Evolutionary conservation across 1,140 invertebrate species (phyloP).

Genomic region (Zaprionus inermis): DNA sequence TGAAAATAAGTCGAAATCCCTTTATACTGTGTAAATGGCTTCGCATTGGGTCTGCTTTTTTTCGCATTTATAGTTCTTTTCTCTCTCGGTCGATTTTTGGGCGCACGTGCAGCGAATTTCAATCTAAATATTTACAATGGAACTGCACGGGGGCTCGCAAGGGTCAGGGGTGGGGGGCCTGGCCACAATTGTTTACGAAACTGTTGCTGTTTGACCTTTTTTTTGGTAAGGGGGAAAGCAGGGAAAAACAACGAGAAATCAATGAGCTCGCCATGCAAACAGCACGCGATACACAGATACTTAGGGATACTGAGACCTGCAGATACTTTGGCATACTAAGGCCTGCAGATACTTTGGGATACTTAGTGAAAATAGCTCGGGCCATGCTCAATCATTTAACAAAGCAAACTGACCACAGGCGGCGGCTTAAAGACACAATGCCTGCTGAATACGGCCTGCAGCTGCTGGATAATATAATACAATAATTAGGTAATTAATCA

Average conservation of each 20-base stretch:
- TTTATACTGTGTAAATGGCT: conserved; percentile 59
- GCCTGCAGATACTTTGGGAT: not conserved
- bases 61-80: conserved; percentile 45
- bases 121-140: conserved; percentile 39
- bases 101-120: conserved; percentile 45
- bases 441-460: conserved; percentile 28
- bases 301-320: not conserved
- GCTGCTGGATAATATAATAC: conserved; percentile 62
- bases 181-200: conserved; percentile 37
- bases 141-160: conserved; percentile 1
- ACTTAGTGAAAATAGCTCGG: not conserved
- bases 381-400: conserved; percentile 57
- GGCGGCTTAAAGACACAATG: conserved; percentile 42
- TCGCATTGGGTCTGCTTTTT: conserved; percentile 41
- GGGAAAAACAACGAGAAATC: conserved; percentile 8
- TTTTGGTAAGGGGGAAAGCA: not conserved
- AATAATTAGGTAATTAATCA: conserved; percentile 81
- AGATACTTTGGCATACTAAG: not conserved
- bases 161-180: conserved; percentile 2
- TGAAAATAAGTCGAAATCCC: conserved; percentile 38
- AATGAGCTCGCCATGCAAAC: conserved; percentile 5
- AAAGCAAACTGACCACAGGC: conserved; percentile 47
- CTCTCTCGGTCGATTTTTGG: conserved; percentile 8
- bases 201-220: conserved; percentile 51
- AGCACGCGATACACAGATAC: not conserved